phyloP scores from a whole-genome alignment of 1,140 invertebrate genomes.

The Akabosia matsudoensis region DNA sequence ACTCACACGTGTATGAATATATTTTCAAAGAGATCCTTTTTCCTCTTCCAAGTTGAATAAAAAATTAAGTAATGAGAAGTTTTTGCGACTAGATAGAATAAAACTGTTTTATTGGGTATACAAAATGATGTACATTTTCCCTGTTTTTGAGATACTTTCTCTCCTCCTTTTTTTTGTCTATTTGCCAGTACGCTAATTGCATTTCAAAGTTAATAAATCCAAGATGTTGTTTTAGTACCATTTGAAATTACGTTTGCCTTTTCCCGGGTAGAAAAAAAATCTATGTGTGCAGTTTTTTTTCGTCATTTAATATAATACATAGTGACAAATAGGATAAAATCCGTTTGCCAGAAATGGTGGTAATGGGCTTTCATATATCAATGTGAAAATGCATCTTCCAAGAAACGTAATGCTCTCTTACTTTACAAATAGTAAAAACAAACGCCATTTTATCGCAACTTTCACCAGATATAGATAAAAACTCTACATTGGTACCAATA shows the following conservation, averaged over 20 bases:
- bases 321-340: too few species aligned
- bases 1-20: too few species aligned
- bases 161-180: constrained; percentile 9
- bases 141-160: not conserved
- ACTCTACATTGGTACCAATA: not conserved
- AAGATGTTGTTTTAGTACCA: not conserved
- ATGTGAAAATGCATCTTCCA: not conserved
- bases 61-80: not conserved
- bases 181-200: constrained; percentile 17
- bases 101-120: not conserved
- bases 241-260: constrained; percentile 8
- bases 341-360: too few species aligned
- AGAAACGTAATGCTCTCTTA: not conserved
- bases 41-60: too few species aligned
- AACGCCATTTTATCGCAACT: too few species aligned
- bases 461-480: not conserved
- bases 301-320: too few species aligned
- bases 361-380: too few species aligned
- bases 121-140: too few species aligned
- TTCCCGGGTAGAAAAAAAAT: not conserved
- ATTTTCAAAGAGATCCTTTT: too few species aligned
- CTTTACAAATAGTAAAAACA: too few species aligned
- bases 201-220: constrained; percentile 23
- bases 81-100: not conserved
- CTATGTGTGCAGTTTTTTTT: not conserved